Conservation (phyloP, 2,797 vertebrate genomes). For the Crotalus adamanteus region DNA sequence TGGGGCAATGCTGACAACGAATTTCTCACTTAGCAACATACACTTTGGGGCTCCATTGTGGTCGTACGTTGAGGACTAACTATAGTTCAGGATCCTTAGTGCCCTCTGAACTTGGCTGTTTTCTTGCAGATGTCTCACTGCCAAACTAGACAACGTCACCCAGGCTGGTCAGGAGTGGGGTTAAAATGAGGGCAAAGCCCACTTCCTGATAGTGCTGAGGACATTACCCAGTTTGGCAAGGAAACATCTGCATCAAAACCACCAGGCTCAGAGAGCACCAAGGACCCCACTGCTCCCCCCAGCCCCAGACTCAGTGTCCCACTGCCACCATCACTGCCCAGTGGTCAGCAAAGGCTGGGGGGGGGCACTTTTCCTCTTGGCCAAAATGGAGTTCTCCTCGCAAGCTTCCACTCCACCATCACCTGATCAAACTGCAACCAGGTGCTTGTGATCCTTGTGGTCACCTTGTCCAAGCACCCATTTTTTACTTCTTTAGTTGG, state of each 20-base stretch:
- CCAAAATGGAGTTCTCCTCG: too few species aligned
- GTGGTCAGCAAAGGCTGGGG: background rate
- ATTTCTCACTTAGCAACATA: background rate
- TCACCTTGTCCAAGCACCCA: background rate
- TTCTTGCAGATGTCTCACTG: background rate
- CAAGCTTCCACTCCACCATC: too few species aligned
- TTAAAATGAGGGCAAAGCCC: background rate
- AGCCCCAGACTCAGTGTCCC: too few species aligned
- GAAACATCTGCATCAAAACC: background rate
- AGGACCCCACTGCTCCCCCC: background rate
- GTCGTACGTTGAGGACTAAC: background rate
- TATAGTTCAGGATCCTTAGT: background rate
- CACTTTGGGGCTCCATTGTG: background rate
- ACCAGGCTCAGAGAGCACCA: background rate
- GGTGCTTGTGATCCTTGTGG: too few species aligned
- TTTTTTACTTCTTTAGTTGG: background rate
- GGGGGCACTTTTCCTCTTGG: background rate
- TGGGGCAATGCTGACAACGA: background rate
- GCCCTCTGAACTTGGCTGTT: background rate
- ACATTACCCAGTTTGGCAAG: background rate
- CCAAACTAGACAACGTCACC: background rate
- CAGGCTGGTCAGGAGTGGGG: background rate
- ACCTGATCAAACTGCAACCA: background rate
- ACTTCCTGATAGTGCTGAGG: background rate
- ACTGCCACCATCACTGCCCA: background rate